These are phyloP conservation scores for Scaeva pyrastri DNA, from an alignment of 2,888 invertebrate genomes.

Conservation along the genomic window DNA sequence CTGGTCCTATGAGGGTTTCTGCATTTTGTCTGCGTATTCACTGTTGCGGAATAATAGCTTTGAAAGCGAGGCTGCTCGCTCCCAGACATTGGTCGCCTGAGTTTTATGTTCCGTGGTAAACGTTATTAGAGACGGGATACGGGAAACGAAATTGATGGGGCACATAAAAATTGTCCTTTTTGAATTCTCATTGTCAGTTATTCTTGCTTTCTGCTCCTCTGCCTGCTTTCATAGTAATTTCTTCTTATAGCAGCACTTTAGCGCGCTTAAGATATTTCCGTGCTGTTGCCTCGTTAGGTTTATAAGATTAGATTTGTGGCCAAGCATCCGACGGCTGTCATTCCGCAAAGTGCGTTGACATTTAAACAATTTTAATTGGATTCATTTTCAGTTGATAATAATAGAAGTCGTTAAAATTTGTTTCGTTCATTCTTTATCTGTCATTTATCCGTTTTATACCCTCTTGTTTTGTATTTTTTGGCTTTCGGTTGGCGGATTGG, in stretches of 20 bases:
- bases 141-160: constrained; percentile 59
- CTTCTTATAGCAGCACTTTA: background rate
- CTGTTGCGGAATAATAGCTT: constrained; percentile 59
- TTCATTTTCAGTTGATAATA: constrained; percentile 61
- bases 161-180: constrained; percentile 63
- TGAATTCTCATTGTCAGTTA: constrained; percentile 55
- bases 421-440: constrained; percentile 42
- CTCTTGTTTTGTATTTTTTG: constrained; percentile 28
- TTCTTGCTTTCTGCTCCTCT: background rate
- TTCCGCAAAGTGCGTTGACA: constrained; percentile 47
- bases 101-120: constrained; percentile 65
- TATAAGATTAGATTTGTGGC: constrained; percentile 52
- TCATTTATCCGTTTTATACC: constrained; percentile 9
- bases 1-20: constrained; percentile 3
- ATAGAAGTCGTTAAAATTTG: constrained; percentile 61
- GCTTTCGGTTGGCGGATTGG: background rate
- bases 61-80: constrained; percentile 28
- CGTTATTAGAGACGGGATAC: constrained; percentile 60
- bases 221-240: background rate
- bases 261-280: constrained; percentile 19
- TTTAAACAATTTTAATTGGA: constrained; percentile 59
- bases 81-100: constrained; percentile 54
- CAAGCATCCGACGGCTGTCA: constrained; percentile 10
- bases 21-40: constrained; percentile 43
- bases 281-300: constrained; percentile 28